A percentile compares a stretch with the other conserved stretches of the same genome.
Evolutionary conservation across 2,113 vertebrate genomes (phyloP).

Genomic region (Bufo gargarizans): DNA sequence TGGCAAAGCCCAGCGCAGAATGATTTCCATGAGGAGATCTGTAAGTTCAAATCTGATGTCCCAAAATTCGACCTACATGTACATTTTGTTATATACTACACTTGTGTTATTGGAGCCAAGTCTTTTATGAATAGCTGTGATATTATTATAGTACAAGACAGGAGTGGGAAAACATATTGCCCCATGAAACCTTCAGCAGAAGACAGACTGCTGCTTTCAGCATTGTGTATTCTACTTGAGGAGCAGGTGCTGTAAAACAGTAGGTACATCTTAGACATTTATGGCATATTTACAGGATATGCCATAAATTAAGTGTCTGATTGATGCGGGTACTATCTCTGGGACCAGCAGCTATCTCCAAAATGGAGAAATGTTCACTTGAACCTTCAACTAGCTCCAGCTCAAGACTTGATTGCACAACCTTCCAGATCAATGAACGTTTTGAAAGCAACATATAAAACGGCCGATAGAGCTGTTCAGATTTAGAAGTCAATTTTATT

Average conservation of each 20-base stretch:
- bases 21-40: neutral
- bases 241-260: too few relatives aligned
- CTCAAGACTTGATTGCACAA: neutral
- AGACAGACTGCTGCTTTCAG: too few relatives aligned
- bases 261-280: too few relatives aligned
- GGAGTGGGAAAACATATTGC: too few relatives aligned
- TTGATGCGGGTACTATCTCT: too few relatives aligned
- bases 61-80: neutral
- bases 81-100: neutral
- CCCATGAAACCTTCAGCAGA: neutral
- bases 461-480: neutral
- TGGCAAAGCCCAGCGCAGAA: neutral
- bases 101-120: neutral
- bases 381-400: neutral
- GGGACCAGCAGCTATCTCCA: too few relatives aligned
- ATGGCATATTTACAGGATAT: too few relatives aligned
- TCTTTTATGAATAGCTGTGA: neutral
- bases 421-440: neutral
- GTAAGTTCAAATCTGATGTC: neutral
- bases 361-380: too few relatives aligned
- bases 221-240: too few relatives aligned
- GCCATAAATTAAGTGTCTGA: too few relatives aligned
- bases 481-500: neutral
- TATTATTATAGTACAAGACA: neutral
- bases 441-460: neutral